These are phyloP conservation scores for Caligus rogercresseyi DNA, from an alignment of 1,140 invertebrate genomes.

Conservation along the genomic window DNA sequence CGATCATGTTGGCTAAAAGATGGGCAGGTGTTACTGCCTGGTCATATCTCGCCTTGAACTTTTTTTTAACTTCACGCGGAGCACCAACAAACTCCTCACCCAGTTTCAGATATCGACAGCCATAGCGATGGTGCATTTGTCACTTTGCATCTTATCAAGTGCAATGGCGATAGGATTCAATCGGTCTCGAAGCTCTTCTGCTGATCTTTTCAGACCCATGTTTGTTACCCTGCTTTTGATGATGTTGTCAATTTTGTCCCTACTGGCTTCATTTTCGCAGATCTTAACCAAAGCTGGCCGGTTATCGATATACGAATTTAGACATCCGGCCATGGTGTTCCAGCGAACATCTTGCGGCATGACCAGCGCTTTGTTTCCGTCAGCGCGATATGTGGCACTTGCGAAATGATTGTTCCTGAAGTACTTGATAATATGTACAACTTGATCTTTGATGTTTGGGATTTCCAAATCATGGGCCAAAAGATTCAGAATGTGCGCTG, in stretches of 20 bases:
- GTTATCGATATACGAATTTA: conserved; percentile 19
- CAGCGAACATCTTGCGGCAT: conserved; percentile 13
- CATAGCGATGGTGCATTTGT: conserved; percentile 20
- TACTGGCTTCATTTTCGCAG: not conserved
- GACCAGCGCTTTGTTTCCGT: not conserved
- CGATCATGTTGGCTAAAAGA: not conserved
- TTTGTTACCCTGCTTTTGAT: not conserved
- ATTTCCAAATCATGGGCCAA: not conserved
- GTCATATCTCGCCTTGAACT: not conserved
- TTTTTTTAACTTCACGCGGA: not conserved
- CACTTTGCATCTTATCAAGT: conserved; percentile 15
- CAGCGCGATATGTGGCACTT: not conserved
- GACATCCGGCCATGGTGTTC: conserved; percentile 17
- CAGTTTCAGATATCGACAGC: conserved; percentile 20
- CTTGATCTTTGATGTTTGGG: not conserved
- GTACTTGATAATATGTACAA: not conserved
- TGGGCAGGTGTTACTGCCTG: not conserved
- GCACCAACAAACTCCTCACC: not conserved
- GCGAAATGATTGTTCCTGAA: not conserved
- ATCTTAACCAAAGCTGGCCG: conserved; percentile 9
- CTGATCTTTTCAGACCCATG: not conserved
- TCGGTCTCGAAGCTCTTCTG: conserved; percentile 18
- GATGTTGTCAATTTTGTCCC: not conserved
- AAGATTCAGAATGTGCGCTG: not conserved
- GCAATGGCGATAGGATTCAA: conserved; percentile 14